Evolutionary conservation across 1,140 invertebrate genomes (phyloP).

Genomic region (Meloidogyne floridensis): DNA sequence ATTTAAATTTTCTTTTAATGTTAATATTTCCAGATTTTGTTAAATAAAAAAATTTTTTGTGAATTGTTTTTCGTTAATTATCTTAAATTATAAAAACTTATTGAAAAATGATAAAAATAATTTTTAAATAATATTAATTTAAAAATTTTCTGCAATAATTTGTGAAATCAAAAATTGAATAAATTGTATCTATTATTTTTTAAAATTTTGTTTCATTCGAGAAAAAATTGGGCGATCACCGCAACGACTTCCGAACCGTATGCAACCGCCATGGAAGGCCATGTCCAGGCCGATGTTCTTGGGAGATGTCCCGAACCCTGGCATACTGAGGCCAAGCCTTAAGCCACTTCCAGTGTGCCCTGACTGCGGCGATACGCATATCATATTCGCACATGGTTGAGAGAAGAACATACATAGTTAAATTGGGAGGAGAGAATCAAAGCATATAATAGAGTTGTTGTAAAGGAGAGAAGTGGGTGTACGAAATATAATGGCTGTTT

Average conservation of each 20-base stretch:
- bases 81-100: too few species aligned
- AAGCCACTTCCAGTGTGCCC: conserved; percentile 3
- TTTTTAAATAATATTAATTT: too few species aligned
- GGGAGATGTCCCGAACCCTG: conserved; percentile 7
- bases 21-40: too few species aligned
- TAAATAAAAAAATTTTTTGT: too few species aligned
- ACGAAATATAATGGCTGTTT: not conserved
- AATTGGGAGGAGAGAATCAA: not conserved
- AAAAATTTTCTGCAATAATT: too few species aligned
- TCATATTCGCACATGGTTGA: not conserved
- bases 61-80: too few species aligned
- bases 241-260: not conserved
- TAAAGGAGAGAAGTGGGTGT: not conserved
- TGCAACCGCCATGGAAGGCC: not conserved
- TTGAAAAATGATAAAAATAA: too few species aligned
- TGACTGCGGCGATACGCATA: not conserved
- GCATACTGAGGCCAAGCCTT: conserved; percentile 3
- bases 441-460: not conserved
- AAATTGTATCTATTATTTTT: too few species aligned
- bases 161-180: too few species aligned
- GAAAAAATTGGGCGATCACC: not conserved
- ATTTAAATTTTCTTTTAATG: too few species aligned
- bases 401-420: not conserved
- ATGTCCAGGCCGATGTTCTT: conserved; percentile 8
- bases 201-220: too few species aligned